Base-by-base conservation (phyloP, 37 sponge, comb jelly and placozoan genomes). In the Oscarella lobularis region DNA sequence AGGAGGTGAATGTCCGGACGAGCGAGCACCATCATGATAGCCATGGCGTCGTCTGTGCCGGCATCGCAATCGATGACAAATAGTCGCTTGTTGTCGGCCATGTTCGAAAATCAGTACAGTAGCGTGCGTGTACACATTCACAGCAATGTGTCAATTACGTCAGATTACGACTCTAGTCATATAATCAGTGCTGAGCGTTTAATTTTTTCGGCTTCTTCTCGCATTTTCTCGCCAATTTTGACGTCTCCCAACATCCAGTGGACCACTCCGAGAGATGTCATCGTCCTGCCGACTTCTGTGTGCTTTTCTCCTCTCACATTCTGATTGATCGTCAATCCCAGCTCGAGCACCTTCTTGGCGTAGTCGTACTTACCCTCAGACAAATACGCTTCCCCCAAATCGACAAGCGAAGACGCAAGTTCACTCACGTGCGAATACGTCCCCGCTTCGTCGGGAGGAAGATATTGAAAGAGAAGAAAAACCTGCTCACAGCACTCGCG, bases 341-440 rank as follows among this genome's bases (percentile, higher is more conserved):
- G 31, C 0, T 85, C 90, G 20, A 88, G 39, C 37, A 89, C 78
- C 68, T 83, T 85, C 77, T 83, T 85, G 0, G 90, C 87, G 38
- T 36, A 33, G 36, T 41, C n/a, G 40, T 86, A 5, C 33, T 85
- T 72, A 2, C 93, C 93, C 3, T 76, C 2, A 30, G 37, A 38
- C 2, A 92, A 74, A 40, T 88, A 80, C 2, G 82, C 79, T 40
- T 80, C 87, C 36, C 84, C 79, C 14, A 92, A 71, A 74, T 92
- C 91, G 36, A 74, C 85, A 69, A 92, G 72, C 36, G 74, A 55
- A 67, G 66, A 83, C 35, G 87, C 74, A 3, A 85, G 73, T 9
- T 81, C 81, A 33, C 35, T 74, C n/a, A 66, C 68, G 48, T 86
- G 86, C 39, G 75, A 38, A 31, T 80, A 66, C 4, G 69, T 48